Conservation (phyloP, 2,797 vertebrate species). For the Atherinosoma microstoma region DNA sequence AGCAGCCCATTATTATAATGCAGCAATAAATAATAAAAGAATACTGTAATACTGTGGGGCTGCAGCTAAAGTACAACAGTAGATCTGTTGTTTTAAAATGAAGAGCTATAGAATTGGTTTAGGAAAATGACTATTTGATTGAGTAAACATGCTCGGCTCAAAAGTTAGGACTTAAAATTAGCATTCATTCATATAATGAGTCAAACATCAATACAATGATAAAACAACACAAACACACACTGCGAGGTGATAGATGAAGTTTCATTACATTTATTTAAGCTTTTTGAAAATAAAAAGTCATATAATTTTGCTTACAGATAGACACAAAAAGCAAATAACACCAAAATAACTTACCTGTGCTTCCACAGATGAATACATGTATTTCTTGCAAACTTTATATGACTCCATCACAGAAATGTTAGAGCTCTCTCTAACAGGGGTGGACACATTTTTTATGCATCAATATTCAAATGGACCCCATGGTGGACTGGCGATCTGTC, state of each 20-base stretch:
- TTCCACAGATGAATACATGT: background rate
- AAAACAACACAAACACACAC: too few species aligned
- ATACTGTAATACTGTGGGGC: background rate
- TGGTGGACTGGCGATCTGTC: background rate
- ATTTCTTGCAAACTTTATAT: too few species aligned
- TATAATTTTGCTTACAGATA: background rate
- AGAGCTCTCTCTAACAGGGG: background rate
- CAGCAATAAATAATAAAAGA: background rate
- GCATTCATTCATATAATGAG: too few species aligned
- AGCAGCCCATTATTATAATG: slow-evolving; percentile 3
- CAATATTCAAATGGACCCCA: too few species aligned
- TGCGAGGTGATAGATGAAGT: too few species aligned
- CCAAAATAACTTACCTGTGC: background rate
- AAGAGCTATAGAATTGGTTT: background rate
- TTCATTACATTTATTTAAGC: too few species aligned
- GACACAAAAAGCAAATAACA: background rate
- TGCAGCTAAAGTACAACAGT: background rate
- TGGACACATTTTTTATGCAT: background rate
- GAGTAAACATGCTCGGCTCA: too few species aligned
- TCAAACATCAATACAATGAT: too few species aligned
- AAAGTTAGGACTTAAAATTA: too few species aligned
- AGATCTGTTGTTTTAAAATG: background rate
- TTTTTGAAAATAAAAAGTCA: too few species aligned
- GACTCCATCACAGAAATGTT: background rate
- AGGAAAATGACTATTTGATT: too few species aligned